These are phyloP conservation scores for Hemiscyllium ocellatum DNA, from an alignment of 2,113 vertebrate species.

Conservation along the genomic window DNA sequence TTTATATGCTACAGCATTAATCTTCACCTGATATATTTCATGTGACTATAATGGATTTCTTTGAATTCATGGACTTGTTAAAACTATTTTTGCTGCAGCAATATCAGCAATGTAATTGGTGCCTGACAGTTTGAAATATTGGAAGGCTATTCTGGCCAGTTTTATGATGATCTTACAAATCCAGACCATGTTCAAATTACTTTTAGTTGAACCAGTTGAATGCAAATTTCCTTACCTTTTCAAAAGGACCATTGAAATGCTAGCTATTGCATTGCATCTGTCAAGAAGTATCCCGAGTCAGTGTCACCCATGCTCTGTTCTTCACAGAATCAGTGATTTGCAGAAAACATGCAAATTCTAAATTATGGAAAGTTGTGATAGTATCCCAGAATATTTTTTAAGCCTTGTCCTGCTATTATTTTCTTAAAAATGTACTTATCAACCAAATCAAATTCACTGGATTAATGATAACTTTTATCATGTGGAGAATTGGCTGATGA, in stretches of 20 bases:
- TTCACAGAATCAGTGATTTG: background rate
- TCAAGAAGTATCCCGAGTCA: background rate
- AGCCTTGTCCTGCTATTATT: background rate
- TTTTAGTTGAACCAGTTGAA: background rate
- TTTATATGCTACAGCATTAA: background rate
- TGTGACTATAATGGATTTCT: background rate
- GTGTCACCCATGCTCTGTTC: background rate
- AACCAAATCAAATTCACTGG: slow-evolving; percentile 8
- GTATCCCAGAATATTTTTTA: background rate
- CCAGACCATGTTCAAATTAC: background rate
- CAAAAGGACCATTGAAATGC: background rate
- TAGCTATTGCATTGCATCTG: background rate
- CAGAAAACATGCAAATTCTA: background rate
- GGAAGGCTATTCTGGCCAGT: background rate
- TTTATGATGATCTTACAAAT: background rate
- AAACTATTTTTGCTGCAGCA: background rate
- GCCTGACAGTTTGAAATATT: slow-evolving; percentile 13
- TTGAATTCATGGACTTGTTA: background rate
- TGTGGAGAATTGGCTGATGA: background rate
- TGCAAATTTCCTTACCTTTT: background rate
- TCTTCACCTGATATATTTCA: background rate
- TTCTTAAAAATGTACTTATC: background rate
- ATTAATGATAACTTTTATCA: background rate
- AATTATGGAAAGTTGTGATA: slow-evolving; percentile 4
- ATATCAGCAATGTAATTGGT: background rate